Evolutionary conservation across 1,140 invertebrate species (phyloP).

Genomic region (Drosophila varians): DNA sequence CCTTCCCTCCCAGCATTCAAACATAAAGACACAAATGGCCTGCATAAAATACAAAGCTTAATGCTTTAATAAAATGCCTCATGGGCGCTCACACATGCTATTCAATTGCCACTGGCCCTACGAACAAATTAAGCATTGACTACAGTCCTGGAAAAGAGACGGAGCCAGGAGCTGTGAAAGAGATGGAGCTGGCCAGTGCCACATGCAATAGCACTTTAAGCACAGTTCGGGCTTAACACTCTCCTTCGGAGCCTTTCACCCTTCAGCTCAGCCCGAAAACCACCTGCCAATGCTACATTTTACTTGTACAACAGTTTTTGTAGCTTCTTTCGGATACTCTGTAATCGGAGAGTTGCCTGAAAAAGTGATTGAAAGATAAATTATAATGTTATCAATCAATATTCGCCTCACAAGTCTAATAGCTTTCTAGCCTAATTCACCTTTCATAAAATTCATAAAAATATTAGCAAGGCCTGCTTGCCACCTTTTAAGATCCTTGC

Average conservation of each 20-base stretch:
- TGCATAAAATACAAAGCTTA: constrained; percentile 67
- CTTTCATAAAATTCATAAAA: background rate
- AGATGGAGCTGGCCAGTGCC: constrained; percentile 14
- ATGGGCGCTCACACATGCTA: constrained; percentile 61
- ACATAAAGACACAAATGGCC: constrained; percentile 44
- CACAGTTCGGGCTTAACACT: constrained; percentile 43
- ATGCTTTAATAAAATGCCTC: constrained; percentile 72
- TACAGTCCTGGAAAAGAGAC: constrained; percentile 11
- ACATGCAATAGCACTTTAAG: constrained; percentile 60
- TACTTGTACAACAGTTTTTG: constrained; percentile 23
- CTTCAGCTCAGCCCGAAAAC: constrained; percentile 6
- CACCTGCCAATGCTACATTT: constrained; percentile 44
- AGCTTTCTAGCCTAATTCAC: too few relatives aligned
- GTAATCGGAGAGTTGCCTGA: background rate
- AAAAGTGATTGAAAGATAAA: background rate
- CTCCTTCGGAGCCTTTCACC: background rate
- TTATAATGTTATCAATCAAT: too few relatives aligned
- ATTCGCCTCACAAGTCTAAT: too few relatives aligned
- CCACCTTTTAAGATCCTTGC: background rate
- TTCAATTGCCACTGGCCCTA: constrained; percentile 55
- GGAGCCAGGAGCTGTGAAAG: background rate
- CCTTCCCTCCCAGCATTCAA: background rate
- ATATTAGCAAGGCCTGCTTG: too few relatives aligned
- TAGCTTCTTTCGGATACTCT: constrained; percentile 26
- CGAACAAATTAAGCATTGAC: constrained; percentile 71